Evolutionary conservation across 1,140 invertebrate genomes (phyloP), one percentile per base, ranked within the genome.

Genomic region (Steinernema feltiae): DNA sequence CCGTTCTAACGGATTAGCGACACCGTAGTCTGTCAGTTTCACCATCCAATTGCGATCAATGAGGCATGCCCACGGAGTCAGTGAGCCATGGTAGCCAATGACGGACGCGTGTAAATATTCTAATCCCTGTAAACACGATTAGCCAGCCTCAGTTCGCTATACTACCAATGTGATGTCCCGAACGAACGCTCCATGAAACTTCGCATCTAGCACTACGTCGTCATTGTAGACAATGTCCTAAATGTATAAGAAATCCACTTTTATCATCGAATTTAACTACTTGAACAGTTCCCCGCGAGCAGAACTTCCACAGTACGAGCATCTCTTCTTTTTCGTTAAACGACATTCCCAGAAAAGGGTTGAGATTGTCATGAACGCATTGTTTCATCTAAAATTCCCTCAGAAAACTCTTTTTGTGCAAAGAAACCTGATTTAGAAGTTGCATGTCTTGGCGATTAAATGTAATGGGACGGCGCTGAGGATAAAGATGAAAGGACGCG

Each of bases 21-120:
- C 83, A 29, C 83, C 84, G 76, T 78, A 85, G 76, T 85, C 85
- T 0, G 85, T 86, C 24, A 85, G 71, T 76, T 85, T 85, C 15
- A 85, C 78, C 84, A 83, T 86, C 84, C 84, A 85, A 70, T 85
- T 85, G 31, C 85, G 79, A 69, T 85, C 84, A 73, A 85, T 86
- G 24, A 85, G 74, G 69, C 84, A 85, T 12, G 80, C 63, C 83
- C 83, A 86, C 12, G 85, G 83, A 48, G 83, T 82, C 1, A 85
- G 48, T 2, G 83, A 83, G 27, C 84, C 84, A 48, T 85, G 84
- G 73, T 86, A 85, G 17, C 84, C 84, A 48, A 85, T 86, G 15
- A 71, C 35, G 2, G 82, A 85, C 27, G 78, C 69, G 48, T 85
- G 84, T n/a, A 85, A 69, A 75, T 85, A 85, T 53, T 85, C 83